Base-by-base conservation (phyloP, 2,113 vertebrate genomes). In the Thryonomys swinderianus region DNA sequence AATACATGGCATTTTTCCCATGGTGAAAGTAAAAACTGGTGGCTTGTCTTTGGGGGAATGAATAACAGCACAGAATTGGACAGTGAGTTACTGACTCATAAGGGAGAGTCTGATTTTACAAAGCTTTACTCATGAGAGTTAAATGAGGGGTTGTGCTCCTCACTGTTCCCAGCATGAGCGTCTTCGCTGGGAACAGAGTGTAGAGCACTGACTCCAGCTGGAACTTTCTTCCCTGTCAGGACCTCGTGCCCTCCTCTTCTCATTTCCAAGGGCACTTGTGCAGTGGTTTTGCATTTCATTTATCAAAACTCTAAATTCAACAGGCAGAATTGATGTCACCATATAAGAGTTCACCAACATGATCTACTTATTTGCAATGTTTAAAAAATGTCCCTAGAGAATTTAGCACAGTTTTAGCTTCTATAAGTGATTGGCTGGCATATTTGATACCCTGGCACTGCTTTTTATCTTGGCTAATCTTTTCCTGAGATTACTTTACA, bases 401-500 rank as follows among this genome's bases (percentile, higher is more conserved):
- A 69, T 13, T 89, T 40, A 90, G 74, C 86, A 86, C 93, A 87
- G 87, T 95, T 83, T 89, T 34, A 95, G 20, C 11, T 71, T 78
- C 84, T 86, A 0, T 42, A 79, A 95, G 45, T 67, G 42, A 27
- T 93, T 91, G 88, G 73, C 61, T 96, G 92, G 48, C 62, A 37
- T 79, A 90, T 86, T 76, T 95, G 96, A 74, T 90, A 90, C 67
- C 32, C 82, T 90, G 62, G 9, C 37, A 11, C 62, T 94, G 53
- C 13, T 92, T 93, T 96, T 93, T 83, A 79, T 80, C 40, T 90
- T 88, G 90, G 23, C 86, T 66, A 93, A 93, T 93, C 93, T 97
- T 32, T 96, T 96, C 23, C 82, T 84, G 48, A 90, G 79, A 84
- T 95, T 97, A 55, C 85, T 95, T 98, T 80, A 67, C 79, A 96